Percentiles rank a stretch among this genome's conserved stretches.
Conservation (phyloP, 2,113 vertebrate genomes). For the Gymnorhina tibicen region DNA sequence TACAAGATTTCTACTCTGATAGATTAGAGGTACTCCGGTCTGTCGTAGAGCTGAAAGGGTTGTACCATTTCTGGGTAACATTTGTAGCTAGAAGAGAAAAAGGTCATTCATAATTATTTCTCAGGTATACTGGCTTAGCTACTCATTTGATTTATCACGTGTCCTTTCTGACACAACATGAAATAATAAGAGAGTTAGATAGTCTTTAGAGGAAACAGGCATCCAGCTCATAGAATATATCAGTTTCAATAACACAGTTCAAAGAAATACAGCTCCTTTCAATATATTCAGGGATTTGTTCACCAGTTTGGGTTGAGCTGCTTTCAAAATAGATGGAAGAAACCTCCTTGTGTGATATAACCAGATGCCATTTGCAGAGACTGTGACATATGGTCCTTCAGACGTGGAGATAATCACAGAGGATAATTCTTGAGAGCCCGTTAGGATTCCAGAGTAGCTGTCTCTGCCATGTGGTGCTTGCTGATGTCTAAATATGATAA, state of each 20-base stretch:
- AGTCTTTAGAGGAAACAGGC: constrained; percentile 14
- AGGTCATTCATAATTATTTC: constrained; percentile 55
- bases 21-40: background rate
- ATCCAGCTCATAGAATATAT: constrained; percentile 2
- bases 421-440: constrained; percentile 58
- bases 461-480: constrained; percentile 49
- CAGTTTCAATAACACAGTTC: constrained; percentile 23
- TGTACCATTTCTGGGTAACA: constrained; percentile 14
- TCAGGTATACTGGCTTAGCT: background rate
- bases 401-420: constrained; percentile 54
- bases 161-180: constrained; percentile 13
- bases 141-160: background rate
- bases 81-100: constrained; percentile 26
- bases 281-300: constrained; percentile 13
- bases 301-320: constrained; percentile 36
- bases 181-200: background rate
- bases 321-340: constrained; percentile 46
- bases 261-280: constrained; percentile 43
- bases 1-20: background rate
- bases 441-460: constrained; percentile 52
- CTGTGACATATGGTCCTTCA: constrained; percentile 61
- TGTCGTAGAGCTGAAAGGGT: background rate
- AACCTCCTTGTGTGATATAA: constrained; percentile 41
- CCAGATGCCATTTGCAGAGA: constrained; percentile 56
- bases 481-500: constrained; percentile 57